phyloP scores from a whole-genome alignment of 2,888 invertebrate species.

The Melitaea athalia region DNA sequence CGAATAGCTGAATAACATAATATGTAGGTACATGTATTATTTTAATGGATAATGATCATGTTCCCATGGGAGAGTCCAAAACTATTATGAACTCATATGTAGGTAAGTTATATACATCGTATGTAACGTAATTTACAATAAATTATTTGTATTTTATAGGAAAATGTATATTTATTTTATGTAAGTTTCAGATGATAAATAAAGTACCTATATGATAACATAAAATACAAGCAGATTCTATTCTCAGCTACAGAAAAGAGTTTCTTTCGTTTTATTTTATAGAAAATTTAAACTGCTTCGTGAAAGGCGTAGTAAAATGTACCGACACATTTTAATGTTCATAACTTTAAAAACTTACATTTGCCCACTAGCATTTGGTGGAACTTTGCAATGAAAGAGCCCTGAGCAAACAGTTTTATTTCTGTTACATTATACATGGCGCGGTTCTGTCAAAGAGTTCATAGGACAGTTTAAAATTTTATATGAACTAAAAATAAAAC shows the following conservation, averaged over 20 bases:
- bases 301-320: conserved; percentile 33
- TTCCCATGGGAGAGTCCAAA: neutral
- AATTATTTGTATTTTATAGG: neutral
- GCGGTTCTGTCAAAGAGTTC: conserved; percentile 29
- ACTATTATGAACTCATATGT: neutral
- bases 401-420: conserved; percentile 36
- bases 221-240: conserved; percentile 16
- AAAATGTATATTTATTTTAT: neutral
- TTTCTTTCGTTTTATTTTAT: conserved; percentile 30
- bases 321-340: conserved; percentile 38
- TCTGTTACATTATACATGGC: conserved; percentile 36
- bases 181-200: neutral
- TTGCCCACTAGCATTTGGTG: conserved; percentile 40
- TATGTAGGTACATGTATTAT: neutral
- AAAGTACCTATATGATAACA: neutral
- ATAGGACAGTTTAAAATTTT: conserved; percentile 23
- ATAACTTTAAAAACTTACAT: conserved; percentile 42
- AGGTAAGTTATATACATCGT: neutral
- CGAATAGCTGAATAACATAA: neutral
- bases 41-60: neutral
- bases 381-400: conserved; percentile 37
- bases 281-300: conserved; percentile 32
- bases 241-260: conserved; percentile 10
- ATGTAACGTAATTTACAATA: neutral
- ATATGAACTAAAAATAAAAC: conserved; percentile 19